Percentiles rank a stretch among this genome's conserved stretches.
phyloP scores from a whole-genome alignment of 2,797 vertebrate species.

The Pangasius mekongensis region DNA sequence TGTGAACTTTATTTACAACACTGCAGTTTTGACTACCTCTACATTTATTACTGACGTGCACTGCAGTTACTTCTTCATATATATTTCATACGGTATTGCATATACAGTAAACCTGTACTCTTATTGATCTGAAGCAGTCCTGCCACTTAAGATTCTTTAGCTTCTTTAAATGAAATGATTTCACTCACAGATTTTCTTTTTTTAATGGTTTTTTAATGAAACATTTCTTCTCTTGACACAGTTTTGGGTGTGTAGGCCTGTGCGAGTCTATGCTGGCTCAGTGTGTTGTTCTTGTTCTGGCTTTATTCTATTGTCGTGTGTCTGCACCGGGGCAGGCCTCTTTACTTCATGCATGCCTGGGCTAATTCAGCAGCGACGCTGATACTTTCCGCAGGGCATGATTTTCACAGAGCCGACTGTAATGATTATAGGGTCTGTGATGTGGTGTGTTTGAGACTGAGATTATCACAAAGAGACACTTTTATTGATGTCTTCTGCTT shows the following conservation, averaged over 20 bases:
- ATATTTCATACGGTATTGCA: neutral
- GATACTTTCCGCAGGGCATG: constrained; percentile 72
- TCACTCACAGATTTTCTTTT: neutral
- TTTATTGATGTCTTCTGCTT: constrained; percentile 20
- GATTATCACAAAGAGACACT: constrained; percentile 27
- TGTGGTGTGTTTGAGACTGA: constrained; percentile 48
- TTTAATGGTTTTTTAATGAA: neutral
- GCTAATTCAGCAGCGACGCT: constrained; percentile 69
- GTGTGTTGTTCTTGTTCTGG: constrained; percentile 22
- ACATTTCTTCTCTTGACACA: neutral
- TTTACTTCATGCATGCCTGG: constrained; percentile 80
- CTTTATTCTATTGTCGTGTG: constrained; percentile 48
- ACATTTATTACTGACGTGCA: neutral
- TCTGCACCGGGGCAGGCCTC: constrained; percentile 62
- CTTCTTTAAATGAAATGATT: neutral
- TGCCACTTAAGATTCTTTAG: neutral
- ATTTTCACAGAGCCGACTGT: constrained; percentile 71
- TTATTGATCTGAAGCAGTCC: neutral
- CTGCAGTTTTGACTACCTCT: neutral
- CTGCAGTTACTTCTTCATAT: neutral
- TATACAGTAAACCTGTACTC: constrained; percentile 2
- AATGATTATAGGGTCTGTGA: constrained; percentile 74
- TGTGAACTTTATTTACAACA: neutral
- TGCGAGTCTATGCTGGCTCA: neutral
- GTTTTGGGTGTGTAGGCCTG: neutral